A percentile compares a stretch with the other conserved stretches of the same genome.
These are phyloP conservation scores for Spilosoma lubricipeda DNA, from an alignment of 2,888 invertebrate species.

Conservation along the genomic window DNA sequence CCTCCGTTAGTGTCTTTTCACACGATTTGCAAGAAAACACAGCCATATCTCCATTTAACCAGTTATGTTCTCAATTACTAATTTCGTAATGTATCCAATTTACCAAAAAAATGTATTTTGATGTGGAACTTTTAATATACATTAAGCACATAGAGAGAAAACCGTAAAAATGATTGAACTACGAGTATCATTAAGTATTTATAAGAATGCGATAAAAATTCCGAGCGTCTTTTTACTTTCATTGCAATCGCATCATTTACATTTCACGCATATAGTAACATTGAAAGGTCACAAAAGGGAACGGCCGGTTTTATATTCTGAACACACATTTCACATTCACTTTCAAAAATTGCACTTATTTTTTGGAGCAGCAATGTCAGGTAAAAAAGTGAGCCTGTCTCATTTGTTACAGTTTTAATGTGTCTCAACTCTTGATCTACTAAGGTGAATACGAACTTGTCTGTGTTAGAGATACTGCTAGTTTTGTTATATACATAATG, in stretches of 20 bases:
- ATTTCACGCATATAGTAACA: slow-evolving; percentile 25
- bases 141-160: neutral
- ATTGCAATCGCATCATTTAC: neutral
- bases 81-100: neutral
- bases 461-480: neutral
- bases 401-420: slow-evolving; percentile 30
- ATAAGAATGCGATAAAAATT: neutral
- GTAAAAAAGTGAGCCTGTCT: slow-evolving; percentile 29
- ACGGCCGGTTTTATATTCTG: slow-evolving; percentile 36
- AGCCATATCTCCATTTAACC: neutral
- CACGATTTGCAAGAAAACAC: neutral
- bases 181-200: neutral
- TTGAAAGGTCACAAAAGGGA: slow-evolving; percentile 41
- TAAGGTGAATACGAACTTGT: slow-evolving; percentile 7
- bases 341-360: slow-evolving; percentile 45
- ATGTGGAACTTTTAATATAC: neutral
- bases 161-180: neutral
- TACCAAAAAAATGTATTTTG: neutral
- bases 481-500: no score
- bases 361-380: slow-evolving; percentile 38
- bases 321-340: slow-evolving; percentile 36
- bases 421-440: slow-evolving; percentile 19
- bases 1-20: neutral
- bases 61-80: neutral
- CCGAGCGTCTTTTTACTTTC: neutral